These are phyloP conservation scores for Athene noctua DNA, from an alignment of 2,113 vertebrate genomes.

Conservation along the genomic window DNA sequence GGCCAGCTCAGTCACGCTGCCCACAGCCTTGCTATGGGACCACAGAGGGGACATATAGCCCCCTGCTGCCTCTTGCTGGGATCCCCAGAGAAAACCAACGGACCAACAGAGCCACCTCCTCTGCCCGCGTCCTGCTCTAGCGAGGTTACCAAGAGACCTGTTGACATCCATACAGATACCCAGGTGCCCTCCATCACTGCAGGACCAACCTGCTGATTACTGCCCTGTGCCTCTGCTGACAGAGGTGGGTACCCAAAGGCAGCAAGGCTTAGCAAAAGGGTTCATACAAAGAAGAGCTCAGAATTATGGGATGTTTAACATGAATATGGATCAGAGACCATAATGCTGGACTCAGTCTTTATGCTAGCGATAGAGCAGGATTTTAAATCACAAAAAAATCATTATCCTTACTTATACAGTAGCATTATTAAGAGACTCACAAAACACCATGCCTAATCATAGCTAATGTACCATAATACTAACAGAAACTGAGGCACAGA, in stretches of 20 bases:
- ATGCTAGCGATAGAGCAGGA: not conserved
- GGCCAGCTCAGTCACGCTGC: not conserved
- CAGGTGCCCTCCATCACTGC: not conserved
- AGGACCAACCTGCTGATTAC: not conserved
- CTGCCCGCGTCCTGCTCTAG: not conserved
- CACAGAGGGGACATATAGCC: rapidly evolving
- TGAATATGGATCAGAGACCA: not conserved
- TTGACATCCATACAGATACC: not conserved
- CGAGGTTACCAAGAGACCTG: not conserved
- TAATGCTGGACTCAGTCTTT: not conserved
- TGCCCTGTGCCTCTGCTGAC: not conserved
- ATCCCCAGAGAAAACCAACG: not conserved
- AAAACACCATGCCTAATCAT: not conserved
- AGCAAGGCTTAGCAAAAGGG: not conserved
- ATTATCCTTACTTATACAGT: not conserved
- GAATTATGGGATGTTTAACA: not conserved
- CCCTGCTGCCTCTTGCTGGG: not conserved
- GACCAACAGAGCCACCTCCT: not conserved
- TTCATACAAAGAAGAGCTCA: not conserved
- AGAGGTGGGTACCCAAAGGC: not conserved
- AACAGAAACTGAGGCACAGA: constrained; percentile 9
- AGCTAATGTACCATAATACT: not conserved
- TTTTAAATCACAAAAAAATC: not conserved
- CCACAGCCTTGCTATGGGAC: not conserved
- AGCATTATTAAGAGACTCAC: not conserved